Base-by-base conservation (phyloP, 2,113 vertebrate species). In the Laterallus jamaicensis region DNA sequence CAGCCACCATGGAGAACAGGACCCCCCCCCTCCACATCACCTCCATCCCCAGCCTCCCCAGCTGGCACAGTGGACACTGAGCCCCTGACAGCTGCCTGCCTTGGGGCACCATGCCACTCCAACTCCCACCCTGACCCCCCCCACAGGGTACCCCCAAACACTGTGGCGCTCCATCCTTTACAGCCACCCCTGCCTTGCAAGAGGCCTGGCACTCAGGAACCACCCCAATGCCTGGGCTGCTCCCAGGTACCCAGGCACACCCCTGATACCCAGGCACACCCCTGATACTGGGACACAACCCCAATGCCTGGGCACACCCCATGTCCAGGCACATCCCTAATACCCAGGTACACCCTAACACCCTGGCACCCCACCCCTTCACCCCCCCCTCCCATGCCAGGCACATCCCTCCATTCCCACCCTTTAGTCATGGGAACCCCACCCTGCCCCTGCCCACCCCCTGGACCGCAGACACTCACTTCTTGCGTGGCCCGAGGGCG, bases 401-500 rank as follows among this genome's bases (percentile, higher is more conserved):
- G 16, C 29, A 21, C 11, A 7, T 32, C 47, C 60, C 47, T 56
- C 40, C 42, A 17, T 8, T 11, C 25, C 35, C 67, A 52, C 31
- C 39, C n/a, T 81, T 35, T 2, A 19, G 32, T 29, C 22, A 10
- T 4, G 1, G 17, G 14, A 11, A 29, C 14, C 1, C 15, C 8
- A 7, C 10, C 32, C n/a, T 42, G 37, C 35, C 59, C 59, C 47
- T 56, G 24, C 21, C 66, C 67, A 1, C 25, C 3, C 1, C 68
- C 68, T 6, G 28, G 28, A 18, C 35, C 9, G 0, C 35, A 31
- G 16, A 87, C 62, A 92, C 98, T 98, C 94, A 99, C 99, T 96
- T 99, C 89, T 98, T 97, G 93, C 88, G 96, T 28, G 97, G 97
- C 73, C 97, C 97, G 0, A 99, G 84, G 5, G 97, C 95, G 94